Percentiles rank a stretch among this genome's conserved stretches.
These are phyloP conservation scores for Manis javanica DNA, from an alignment of 2,797 vertebrate species.

Conservation along the genomic window DNA sequence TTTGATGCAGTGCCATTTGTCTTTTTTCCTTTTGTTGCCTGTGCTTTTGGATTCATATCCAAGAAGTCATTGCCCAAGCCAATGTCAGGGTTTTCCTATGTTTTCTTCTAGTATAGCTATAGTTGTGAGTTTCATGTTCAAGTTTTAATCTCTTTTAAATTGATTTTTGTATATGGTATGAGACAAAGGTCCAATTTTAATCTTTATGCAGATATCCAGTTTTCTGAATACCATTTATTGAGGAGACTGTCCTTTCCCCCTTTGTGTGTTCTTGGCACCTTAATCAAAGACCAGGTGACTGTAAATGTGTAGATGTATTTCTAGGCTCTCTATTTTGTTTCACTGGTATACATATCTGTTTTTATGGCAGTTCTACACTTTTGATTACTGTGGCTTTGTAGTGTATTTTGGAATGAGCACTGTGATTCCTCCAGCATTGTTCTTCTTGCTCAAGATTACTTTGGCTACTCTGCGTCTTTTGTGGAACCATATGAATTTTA, in stretches of 20 bases:
- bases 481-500: not conserved
- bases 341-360: not conserved
- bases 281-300: not conserved
- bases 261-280: not conserved
- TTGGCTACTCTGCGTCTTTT: not conserved
- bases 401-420: not conserved
- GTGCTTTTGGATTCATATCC: not conserved
- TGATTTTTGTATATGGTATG: not conserved
- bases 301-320: not conserved
- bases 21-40: slow-evolving; percentile 13
- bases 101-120: not conserved
- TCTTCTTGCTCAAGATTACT: not conserved
- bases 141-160: not conserved
- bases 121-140: not conserved
- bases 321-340: not conserved
- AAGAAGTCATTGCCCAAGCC: not conserved
- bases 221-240: not conserved
- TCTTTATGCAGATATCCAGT: not conserved
- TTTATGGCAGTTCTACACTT: not conserved
- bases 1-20: not conserved
- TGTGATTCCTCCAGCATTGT: not conserved
- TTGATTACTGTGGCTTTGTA: not conserved
- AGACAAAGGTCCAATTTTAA: not conserved
- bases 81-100: not conserved
- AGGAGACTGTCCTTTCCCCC: not conserved